Evolutionary conservation across 2,113 vertebrate genomes (phyloP).

Genomic region (Eidolon helvum): DNA sequence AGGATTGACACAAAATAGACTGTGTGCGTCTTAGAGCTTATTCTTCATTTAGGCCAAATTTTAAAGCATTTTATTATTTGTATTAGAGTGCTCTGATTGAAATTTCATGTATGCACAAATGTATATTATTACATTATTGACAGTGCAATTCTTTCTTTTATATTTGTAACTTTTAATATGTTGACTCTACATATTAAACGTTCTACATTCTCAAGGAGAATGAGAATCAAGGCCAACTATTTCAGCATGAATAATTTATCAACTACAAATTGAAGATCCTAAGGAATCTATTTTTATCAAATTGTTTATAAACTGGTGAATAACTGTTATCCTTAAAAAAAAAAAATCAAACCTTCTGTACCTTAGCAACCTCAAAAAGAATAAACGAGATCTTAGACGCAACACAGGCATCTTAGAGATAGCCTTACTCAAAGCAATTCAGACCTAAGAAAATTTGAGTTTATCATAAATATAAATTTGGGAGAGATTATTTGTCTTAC

Average conservation of each 20-base stretch:
- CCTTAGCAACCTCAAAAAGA: conserved; percentile 53
- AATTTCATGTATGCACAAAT: neutral
- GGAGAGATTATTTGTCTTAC: conserved; percentile 31
- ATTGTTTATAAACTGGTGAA: conserved; percentile 57
- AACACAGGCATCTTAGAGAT: neutral
- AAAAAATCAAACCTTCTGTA: neutral
- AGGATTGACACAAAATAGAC: neutral
- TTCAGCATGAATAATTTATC: conserved; percentile 48
- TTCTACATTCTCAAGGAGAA: conserved; percentile 35
- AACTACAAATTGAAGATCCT: conserved; percentile 42
- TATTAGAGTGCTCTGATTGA: neutral
- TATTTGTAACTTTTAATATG: conserved; percentile 44
- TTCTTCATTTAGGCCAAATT: neutral
- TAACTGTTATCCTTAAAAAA: neutral
- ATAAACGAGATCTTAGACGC: conserved; percentile 9
- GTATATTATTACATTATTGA: neutral
- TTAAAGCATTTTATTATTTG: neutral
- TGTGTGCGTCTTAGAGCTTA: neutral
- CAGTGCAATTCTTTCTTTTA: neutral
- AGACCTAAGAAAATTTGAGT: conserved; percentile 31
- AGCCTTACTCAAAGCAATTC: neutral
- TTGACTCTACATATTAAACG: conserved; percentile 39
- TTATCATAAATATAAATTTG: conserved; percentile 57
- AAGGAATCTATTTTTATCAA: conserved; percentile 62
- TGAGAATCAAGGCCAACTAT: conserved; percentile 14